Evolutionary conservation across 2,888 invertebrate species (phyloP), one percentile per base, ranked within the genome.

Genomic region (Spilarctia lutea): DNA sequence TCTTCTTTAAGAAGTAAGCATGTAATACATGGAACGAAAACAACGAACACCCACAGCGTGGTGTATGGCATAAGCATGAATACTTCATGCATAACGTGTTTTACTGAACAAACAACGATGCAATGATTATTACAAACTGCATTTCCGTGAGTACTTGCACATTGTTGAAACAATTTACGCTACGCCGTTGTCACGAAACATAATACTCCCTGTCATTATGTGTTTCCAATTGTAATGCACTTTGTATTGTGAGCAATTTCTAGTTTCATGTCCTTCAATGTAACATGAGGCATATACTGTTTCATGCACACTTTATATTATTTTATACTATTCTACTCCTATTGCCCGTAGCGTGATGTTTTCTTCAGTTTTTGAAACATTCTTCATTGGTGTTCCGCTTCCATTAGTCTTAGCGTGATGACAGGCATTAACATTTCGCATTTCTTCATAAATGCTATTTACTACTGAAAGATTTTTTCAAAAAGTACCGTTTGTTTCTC

Each of bases 181-280:
- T 70, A 30, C 39, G 39, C 39, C 69, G 69, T 39, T 68, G 18
- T 48, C 30, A 33, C 48, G 48, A 33, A 68, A 68, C 13, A 48
- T 68, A 68, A 68, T 68, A 24, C 68, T 68, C 45, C 16, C 60
- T 60, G 24, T 56, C 39, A 39, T 72, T 72, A 65, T 65, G 63
- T 71, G n/a, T 63, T 18, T 65, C 65, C 24, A 63, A 63, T 30
- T 71, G 60, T 65, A 66, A 35, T 52, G 33, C 52, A 66, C 30
- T 18, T 63, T 63, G 60, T 13, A 60, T 60, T 60, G 30, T 63
- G 20, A 66, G 52, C 39, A 66, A 71, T 65, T 71, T 72, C 39
- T 52, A 48, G 66, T 20, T 20, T 73, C 18, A 30, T 42, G 10
- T 70, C 18, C 56, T 69, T 52, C 35, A 35, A 35, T 18, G 16